Conservation (phyloP, 2,888 invertebrate species). For the Cephus spinipes region DNA sequence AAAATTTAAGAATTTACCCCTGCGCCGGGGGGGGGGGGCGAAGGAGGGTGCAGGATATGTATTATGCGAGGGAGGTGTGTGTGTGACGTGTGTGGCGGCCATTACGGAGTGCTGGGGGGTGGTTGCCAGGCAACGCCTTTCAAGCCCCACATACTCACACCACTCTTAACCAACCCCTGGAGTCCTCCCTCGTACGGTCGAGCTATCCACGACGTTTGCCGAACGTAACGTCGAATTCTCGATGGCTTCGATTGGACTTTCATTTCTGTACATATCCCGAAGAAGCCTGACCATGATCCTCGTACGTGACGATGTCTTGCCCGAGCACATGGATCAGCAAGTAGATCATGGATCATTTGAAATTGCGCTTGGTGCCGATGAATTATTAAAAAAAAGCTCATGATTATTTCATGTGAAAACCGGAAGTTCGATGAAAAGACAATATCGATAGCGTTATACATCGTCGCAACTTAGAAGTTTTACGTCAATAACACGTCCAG, state of each 20-base stretch:
- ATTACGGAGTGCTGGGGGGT: constrained; percentile 50
- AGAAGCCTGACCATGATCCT: background rate
- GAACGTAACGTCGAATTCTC: constrained; percentile 4
- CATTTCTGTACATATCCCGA: background rate
- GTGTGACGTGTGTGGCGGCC: constrained; percentile 53
- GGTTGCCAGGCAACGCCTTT: constrained; percentile 62
- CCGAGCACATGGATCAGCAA: background rate
- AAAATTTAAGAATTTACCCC: constrained; percentile 56
- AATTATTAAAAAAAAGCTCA: background rate
- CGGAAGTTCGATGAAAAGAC: background rate
- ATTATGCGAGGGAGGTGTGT: constrained; percentile 56
- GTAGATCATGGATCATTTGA: background rate
- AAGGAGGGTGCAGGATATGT: constrained; percentile 48
- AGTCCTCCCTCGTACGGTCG: constrained; percentile 39
- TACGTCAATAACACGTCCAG: background rate
- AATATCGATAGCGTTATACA: background rate
- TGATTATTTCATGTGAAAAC: background rate
- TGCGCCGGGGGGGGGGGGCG: constrained; percentile 24
- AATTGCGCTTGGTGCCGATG: background rate
- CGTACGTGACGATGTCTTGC: background rate
- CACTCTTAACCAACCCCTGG: constrained; percentile 51
- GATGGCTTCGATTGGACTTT: background rate
- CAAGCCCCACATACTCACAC: constrained; percentile 37
- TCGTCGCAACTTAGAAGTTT: background rate
- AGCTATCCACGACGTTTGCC: constrained; percentile 21